Evolutionary conservation across 2,888 invertebrate genomes (phyloP).

Genomic region (Drosophila fulvimacula): DNA sequence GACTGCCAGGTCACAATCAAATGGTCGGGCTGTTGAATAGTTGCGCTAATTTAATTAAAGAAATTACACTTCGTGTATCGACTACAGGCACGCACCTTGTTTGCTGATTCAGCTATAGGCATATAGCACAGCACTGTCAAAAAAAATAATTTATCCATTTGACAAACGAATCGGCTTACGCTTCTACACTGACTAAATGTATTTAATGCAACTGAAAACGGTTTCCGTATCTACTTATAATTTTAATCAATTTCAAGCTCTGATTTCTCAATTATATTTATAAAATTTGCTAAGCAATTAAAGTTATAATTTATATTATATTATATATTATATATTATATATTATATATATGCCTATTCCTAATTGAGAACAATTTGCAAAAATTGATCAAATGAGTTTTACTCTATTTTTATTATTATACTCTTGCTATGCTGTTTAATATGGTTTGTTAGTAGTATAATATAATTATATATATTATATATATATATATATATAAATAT

Average conservation of each 20-base stretch:
- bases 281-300: not conserved
- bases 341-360: too few relatives aligned
- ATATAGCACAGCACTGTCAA: not conserved
- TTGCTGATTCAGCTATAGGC: not conserved
- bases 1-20: conserved; percentile 39
- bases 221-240: not conserved
- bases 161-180: not conserved
- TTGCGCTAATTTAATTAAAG: not conserved
- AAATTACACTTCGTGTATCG: not conserved
- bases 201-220: not conserved
- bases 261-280: not conserved
- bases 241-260: not conserved
- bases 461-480: too few relatives aligned
- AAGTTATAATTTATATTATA: too few relatives aligned
- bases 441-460: too few relatives aligned
- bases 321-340: too few relatives aligned
- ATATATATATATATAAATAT: too few relatives aligned
- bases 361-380: too few relatives aligned
- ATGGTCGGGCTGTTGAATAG: conserved; percentile 4
- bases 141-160: conserved; percentile 8
- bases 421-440: too few relatives aligned
- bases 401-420: too few relatives aligned
- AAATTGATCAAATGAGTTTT: too few relatives aligned
- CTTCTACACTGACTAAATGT: conserved; percentile 8
- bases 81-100: conserved; percentile 7